A percentile compares a stretch with the other conserved stretches of the same genome.
phyloP scores from a whole-genome alignment of 2,888 invertebrate genomes.

The Deilephila porcellus region DNA sequence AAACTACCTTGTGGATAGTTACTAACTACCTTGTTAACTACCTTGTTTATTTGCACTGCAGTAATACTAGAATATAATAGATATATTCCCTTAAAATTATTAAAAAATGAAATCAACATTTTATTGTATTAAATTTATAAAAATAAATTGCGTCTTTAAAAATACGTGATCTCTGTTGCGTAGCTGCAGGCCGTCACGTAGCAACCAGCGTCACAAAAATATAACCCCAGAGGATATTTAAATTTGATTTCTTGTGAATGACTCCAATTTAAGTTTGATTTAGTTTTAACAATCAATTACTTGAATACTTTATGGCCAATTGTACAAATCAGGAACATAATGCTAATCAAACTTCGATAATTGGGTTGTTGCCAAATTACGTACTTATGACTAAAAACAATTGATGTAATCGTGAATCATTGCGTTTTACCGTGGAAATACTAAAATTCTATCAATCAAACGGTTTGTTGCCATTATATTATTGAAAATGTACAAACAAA shows the following conservation, averaged over 20 bases:
- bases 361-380: conserved; percentile 53
- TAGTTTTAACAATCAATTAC: conserved; percentile 2
- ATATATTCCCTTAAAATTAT: background rate
- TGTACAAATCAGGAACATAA: conserved; percentile 26
- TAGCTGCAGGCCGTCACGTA: conserved; percentile 29
- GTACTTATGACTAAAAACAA: conserved; percentile 39
- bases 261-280: background rate
- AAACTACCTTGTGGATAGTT: no score
- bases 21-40: no score
- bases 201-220: conserved; percentile 26
- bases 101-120: background rate
- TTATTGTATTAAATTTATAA: background rate
- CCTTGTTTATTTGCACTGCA: background rate
- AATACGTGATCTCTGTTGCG: conserved; percentile 30
- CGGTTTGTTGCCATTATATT: background rate
- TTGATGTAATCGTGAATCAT: conserved; percentile 45
- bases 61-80: background rate
- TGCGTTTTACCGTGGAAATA: conserved; percentile 34
- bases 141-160: background rate
- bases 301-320: background rate
- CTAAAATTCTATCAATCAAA: background rate
- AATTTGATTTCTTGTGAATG: conserved; percentile 5
- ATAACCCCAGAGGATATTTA: background rate
- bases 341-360: conserved; percentile 39
- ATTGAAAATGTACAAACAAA: background rate